Evolutionary conservation across 2,797 vertebrate genomes (phyloP), one percentile per base, ranked within the genome.

Genomic region (Alectoris magna): DNA sequence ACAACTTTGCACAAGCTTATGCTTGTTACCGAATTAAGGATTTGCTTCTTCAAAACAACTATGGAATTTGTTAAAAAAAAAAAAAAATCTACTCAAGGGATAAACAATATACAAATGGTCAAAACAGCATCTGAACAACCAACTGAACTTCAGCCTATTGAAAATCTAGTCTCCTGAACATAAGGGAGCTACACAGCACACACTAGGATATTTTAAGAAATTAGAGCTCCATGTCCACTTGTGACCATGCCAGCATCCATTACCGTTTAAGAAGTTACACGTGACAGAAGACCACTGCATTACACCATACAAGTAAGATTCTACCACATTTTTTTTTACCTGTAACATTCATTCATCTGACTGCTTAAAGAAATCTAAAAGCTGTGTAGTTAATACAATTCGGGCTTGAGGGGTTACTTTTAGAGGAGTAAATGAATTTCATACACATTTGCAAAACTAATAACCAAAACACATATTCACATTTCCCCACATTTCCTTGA

Each of bases 231-330:
- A 75, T 34, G 44, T 74, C 53, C 23, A 34, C 38, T 69, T 83
- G 48, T 48, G 26, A 73, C 31, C 26, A 60, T 23, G 41, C 8
- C 62, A 58, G 34, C 8, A 71, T 2, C 53, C 34, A 46, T 46
- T 90, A 74, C 73, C 44, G 19, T 29, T 72, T 36, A 63, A 63
- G 36, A 76, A 59, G 46, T 0, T 70, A 13, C 8, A 9, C 7
- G 10, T 26, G n/a, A 87, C 4, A 80, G 58, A 89, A 56, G 9
- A 36, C 22, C n/a, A 36, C 41, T 72, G 11, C 16, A 80, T 13
- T 3, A 22, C 0, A 26, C 9, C 0, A 0, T 14, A 63, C 0
- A 1, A 68, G 10, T 6, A 82, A 72, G 38, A 77, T 60, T 53
- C 27, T 11, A 83, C 64, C 16, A 82, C 11, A 24, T 41, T 80